A percentile compares a stretch with the other conserved stretches of the same genome.
These are phyloP conservation scores for Dendrocopos noguchii DNA, from an alignment of 2,113 vertebrate genomes.

Conservation along the genomic window DNA sequence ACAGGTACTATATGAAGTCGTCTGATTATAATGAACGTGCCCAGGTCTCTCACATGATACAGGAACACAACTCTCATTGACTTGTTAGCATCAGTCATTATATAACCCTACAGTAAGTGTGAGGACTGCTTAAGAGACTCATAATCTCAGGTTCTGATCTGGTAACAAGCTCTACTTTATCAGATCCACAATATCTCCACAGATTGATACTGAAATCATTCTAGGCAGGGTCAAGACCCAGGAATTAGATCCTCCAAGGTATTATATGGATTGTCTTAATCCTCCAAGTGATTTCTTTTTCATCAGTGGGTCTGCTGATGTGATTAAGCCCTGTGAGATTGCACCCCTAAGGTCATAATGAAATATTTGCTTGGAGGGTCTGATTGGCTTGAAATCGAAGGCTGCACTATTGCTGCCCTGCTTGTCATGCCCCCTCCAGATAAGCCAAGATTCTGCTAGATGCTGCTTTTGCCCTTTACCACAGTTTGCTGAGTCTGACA, in stretches of 20 bases:
- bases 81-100: background rate
- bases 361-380: background rate
- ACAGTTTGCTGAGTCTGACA: background rate
- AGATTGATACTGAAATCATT: background rate
- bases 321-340: background rate
- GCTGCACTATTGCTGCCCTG: background rate
- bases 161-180: background rate
- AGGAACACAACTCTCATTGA: background rate
- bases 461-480: background rate
- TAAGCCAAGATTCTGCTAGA: background rate
- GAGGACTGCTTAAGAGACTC: background rate
- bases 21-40: background rate
- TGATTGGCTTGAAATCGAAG: background rate
- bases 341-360: background rate
- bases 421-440: background rate
- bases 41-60: accelerated
- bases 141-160: background rate
- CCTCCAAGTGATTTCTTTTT: background rate
- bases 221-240: background rate
- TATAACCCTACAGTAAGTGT: background rate
- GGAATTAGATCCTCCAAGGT: background rate
- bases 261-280: background rate
- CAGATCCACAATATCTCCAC: background rate
- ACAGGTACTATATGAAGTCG: background rate
- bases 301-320: background rate